Base-by-base conservation (phyloP, 2,888 invertebrate genomes). In the Drosophila hawaiiensis region DNA sequence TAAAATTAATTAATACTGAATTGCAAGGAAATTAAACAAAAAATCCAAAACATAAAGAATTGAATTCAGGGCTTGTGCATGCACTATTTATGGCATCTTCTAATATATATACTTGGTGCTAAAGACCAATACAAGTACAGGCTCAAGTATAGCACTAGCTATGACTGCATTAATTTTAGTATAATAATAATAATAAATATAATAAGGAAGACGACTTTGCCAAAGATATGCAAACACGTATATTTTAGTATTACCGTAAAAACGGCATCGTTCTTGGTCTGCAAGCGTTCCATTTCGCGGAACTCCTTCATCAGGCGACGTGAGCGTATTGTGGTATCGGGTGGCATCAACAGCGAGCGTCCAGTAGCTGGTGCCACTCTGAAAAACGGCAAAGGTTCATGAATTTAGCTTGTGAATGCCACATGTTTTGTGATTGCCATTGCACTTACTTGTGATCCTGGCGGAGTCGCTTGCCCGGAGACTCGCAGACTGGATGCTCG, bases 291-390 rank as follows among this genome's bases (percentile, higher is more conserved):
- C 88, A 97, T 96, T 93, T 97, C 97, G 82, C 96, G 96, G 80
- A 96, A 95, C 91, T 97, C 97, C 92, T 97, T 97, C 97, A 97
- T 97, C 68, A 97, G 95, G 56, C 97, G 94, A 73, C 97, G 95
- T 39, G 97, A 95, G 79, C 97, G 95, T 62, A 96, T 96, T 55
- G 95, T 95, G 90, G 95, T 95, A 86, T 95, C 95, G 84, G 95
- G 94, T 39, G 79, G 77, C 16, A 81, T 43, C 28, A 88, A 59
- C 63, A 79, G 50, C 60, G 78, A 62, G 39, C 83, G 74, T 69
- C 84, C 94, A 91, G 80, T 90, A 29, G 72, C 53, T 59, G 80
- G 94, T 91, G 68, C 94, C 92, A 83, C 94, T 93, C 79, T 93
- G 62, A 72, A 80, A 65, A 67, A 54, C 22, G 31, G 22, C 37